Evolutionary conservation across 1,140 invertebrate species (phyloP).

Genomic region (Physella acuta): DNA sequence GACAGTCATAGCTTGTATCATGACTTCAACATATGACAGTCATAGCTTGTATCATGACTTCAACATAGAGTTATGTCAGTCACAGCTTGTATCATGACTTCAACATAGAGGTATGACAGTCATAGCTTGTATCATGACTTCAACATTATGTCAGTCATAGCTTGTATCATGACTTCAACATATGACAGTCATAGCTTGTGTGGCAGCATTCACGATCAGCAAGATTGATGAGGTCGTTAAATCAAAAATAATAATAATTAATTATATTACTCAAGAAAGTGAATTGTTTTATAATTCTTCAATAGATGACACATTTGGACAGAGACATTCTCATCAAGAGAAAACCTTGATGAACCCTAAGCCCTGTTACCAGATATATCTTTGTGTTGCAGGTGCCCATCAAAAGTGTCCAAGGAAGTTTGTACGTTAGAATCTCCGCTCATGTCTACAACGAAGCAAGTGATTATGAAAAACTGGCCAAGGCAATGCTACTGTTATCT

Average conservation of each 20-base stretch:
- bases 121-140: too few relatives aligned
- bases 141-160: too few relatives aligned
- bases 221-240: neutral
- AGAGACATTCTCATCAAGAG: neutral
- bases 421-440: constrained; percentile 56
- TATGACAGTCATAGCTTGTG: too few relatives aligned
- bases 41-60: too few relatives aligned
- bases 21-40: too few relatives aligned
- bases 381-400: constrained; percentile 49
- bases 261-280: neutral
- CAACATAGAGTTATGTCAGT: too few relatives aligned
- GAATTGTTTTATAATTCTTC: neutral
- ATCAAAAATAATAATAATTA: neutral
- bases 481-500: constrained; percentile 31
- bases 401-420: constrained; percentile 41
- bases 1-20: too few relatives aligned
- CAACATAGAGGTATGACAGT: too few relatives aligned
- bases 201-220: neutral
- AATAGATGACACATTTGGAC: neutral
- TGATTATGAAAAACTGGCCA: constrained; percentile 49
- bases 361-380: neutral
- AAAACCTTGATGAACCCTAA: neutral
- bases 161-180: too few relatives aligned
- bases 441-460: constrained; percentile 53
- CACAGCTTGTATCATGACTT: too few relatives aligned